phyloP scores from a whole-genome alignment of 2,113 vertebrate species.

The Cichladusa arquata region DNA sequence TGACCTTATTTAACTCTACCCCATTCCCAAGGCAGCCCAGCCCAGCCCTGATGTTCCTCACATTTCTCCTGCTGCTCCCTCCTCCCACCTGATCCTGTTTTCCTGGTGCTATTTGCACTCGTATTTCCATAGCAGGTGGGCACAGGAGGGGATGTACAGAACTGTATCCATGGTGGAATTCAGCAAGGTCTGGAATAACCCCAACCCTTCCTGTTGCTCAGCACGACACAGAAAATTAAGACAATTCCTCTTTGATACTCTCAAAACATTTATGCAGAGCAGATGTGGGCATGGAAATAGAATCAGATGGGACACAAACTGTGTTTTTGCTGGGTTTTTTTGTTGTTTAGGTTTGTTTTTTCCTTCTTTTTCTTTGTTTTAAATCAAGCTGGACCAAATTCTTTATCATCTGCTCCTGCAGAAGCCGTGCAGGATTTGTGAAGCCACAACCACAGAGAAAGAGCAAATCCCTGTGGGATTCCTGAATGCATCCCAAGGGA shows the following conservation, averaged over 20 bases:
- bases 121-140: not conserved
- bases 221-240: not conserved
- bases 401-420: not conserved
- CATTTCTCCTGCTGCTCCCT: not conserved
- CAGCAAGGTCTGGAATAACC: not conserved
- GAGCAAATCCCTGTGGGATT: not conserved
- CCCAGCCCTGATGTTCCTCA: not conserved
- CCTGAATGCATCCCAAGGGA: not conserved
- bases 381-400: not conserved
- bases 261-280: conserved; percentile 29
- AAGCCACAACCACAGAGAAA: not conserved
- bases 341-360: not conserved
- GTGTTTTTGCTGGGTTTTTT: not conserved
- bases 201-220: not conserved
- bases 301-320: conserved; percentile 22
- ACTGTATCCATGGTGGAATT: not conserved
- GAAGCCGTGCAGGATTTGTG: rapidly evolving
- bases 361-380: not conserved
- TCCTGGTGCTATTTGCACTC: not conserved
- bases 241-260: not conserved
- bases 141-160: not conserved
- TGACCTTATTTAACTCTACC: not conserved
- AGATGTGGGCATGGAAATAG: conserved; percentile 50
- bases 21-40: not conserved
- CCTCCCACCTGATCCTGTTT: not conserved